Base-by-base conservation (phyloP, 2,888 invertebrate species). In the Drosophila mimica region DNA sequence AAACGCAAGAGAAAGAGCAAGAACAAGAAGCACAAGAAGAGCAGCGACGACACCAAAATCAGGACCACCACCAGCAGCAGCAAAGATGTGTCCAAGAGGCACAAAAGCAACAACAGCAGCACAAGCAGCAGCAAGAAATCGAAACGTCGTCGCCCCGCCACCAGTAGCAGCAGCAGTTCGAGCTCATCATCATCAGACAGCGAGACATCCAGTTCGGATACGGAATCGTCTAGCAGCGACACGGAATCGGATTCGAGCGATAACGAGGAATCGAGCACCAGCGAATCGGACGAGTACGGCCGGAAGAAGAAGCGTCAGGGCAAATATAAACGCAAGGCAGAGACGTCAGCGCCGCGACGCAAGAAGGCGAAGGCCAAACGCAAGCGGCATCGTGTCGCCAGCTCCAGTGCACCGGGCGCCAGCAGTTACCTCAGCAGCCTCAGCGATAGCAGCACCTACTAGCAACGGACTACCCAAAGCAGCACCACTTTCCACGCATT, bases 221-320 rank as follows among this genome's bases (percentile, higher is more conserved):
- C 78, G 34, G 73, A 74, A 36, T 63, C 66, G 8, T 68, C 73
- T 0, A 71, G 56, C 54, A 71, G 72, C 30, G 78, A 73, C 6
- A 70, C 82, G 4, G 87, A 91, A 31, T 92, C 92, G 0, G 92
- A 93, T 65, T 92, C 92, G 5, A 92, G 93, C 73, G 92, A 92
- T 56, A 92, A 92, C 69, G 92, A 92, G 61, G 92, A 92, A 33
- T 92, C 92, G 4, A 92, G 93, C 52, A 92, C 93, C 4, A 92
- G 91, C 63, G 91, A 89, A 65, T 91, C 88, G 3, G 92, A 91
- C 43, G 91, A 92, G 54, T 88, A 89, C 11, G 92, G 92, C 8
- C 88, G 90, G 38, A 92, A 93, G 61, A 88, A 90, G 71, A 92
- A 90, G 43, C 92, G 92, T 7, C 89, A 87, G 56, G 89, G 91